Evolutionary conservation across 30 jellyfish, hydroid and myxozoan genomes (phyloP), one percentile per base, ranked within the genome.

Genomic region (Aurelia sp.): DNA sequence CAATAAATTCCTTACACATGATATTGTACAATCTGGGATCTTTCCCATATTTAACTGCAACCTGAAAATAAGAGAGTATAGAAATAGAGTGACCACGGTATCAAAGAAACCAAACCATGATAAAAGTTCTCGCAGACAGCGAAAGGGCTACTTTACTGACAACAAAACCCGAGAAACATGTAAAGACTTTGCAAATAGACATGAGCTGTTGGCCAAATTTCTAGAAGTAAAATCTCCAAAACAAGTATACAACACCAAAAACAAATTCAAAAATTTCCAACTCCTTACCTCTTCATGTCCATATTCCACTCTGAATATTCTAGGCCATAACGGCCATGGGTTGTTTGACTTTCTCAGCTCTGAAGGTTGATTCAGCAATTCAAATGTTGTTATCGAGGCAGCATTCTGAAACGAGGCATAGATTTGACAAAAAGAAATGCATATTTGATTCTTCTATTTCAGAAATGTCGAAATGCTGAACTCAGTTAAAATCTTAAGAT

Each of bases 291-390:
- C 97, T 74, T 89, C 97, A 71, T 89, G 97, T 10, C 93, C 97
- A 72, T 89, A 89, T 53, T 89, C 97, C 8, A 89, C 94, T 22
- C 97, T 63, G 72, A 89, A 89, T 9, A 89, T 68, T n/a, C 97
- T 78, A 35, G 97, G 97, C 90, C 91, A 89, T 67, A 50, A 19
- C 0, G 97, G 97, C 97, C 97, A 89, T 8, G 97, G 93, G 84
- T 89, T 80, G 86, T 61, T 66, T 22, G 88, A 10, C 40, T 50
- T 68, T 50, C 93, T 77, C 59, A 84, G 21, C 60, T 51, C 67
- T 40, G 97, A 80, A 2, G 93, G 97, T 38, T 89, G 94, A 48
- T 82, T 71, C 24, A 89, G 53, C 19, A 89, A 63, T 82, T 89
- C 97, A 60, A 89, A 89, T 13, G 97, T 89, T 35, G 94, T 89